Evolutionary conservation across 1,140 invertebrate species (phyloP), one percentile per base, ranked within the genome.

Genomic region (Procambarus clarkii): DNA sequence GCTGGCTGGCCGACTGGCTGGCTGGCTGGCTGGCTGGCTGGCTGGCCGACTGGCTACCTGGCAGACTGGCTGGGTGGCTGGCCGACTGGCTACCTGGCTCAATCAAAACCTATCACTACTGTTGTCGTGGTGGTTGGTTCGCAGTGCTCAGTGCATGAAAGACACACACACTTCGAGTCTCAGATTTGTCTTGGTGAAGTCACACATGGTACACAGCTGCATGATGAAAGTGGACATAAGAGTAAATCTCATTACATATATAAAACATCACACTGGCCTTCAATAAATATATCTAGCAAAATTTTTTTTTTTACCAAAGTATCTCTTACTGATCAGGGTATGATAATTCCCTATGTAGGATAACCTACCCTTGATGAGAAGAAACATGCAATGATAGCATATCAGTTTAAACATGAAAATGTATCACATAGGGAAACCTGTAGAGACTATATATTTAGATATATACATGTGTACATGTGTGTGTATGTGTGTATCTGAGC

Each of bases 211-310:
- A 78, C 71, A 78, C 80, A 78, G 88, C 80, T 83, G 81, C 80
- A 83, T 90, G 81, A 90, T 90, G 81, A 78, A 84, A 90, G 81
- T 90, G 81, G 80, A 90, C 81, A 90, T 90, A 84, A 88, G 86
- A 81, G 86, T 80, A 88, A 74, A 82, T 88, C 86, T 81, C 71
- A 82, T 88, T 71, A 88, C 60, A 81, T 81, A 88, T 88, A 81
- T 88, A 88, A 85, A 88, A 88, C 86, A 88, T 88, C 86, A 88
- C 86, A 88, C 78, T 88, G 86, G 86, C 86, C 86, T 88, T 82
- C 54, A 18, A 50, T 69, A 24, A 64, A 88, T 21, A 83, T 83
- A 21, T 83, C 81, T 83, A 83, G 60, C 81, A 83, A 24, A 83
- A 58, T 24, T 60, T 24, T 21, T 83, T 45, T 69, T 34, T 34